phyloP scores from a whole-genome alignment of 2,888 invertebrate genomes.

The Oithona nana region DNA sequence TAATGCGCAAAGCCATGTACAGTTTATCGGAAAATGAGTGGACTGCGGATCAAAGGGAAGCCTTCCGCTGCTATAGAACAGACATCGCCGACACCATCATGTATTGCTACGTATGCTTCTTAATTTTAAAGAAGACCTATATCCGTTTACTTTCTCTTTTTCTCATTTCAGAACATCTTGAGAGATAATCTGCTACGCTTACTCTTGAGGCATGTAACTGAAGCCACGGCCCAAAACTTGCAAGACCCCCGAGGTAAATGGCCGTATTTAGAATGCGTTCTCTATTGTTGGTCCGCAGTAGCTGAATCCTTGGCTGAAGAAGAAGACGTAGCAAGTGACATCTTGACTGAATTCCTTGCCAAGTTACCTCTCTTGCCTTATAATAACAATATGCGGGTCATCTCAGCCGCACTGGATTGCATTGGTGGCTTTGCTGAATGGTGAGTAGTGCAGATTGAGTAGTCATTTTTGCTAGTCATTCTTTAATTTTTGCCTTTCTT shows the following conservation, averaged over 20 bases:
- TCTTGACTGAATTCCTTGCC: conserved; percentile 39
- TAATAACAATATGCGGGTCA: conserved; percentile 39
- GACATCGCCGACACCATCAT: conserved; percentile 67
- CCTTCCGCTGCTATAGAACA: conserved; percentile 65
- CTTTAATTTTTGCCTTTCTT: too few relatives aligned
- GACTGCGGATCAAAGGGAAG: conserved; percentile 59
- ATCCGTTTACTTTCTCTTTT: neutral
- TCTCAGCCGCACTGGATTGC: conserved; percentile 53
- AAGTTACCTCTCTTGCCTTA: conserved; percentile 43
- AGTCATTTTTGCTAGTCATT: too few relatives aligned
- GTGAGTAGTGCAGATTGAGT: too few relatives aligned
- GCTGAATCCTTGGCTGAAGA: conserved; percentile 28
- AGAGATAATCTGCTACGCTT: conserved; percentile 49
- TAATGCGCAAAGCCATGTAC: conserved; percentile 58
- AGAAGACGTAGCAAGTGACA: conserved; percentile 24
- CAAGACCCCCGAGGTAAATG: conserved; percentile 27
- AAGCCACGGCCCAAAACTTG: conserved; percentile 33
- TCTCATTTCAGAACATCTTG: conserved; percentile 38
- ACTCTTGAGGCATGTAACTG: conserved; percentile 42
- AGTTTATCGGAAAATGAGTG: conserved; percentile 42
- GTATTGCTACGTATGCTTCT: conserved; percentile 44
- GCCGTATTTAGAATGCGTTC: conserved; percentile 41
- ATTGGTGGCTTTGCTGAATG: conserved; percentile 69
- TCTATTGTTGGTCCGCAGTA: conserved; percentile 40
- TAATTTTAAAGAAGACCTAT: too few relatives aligned